Base-by-base conservation (phyloP, 2,888 invertebrate species). In the Drosophila meridiana region DNA sequence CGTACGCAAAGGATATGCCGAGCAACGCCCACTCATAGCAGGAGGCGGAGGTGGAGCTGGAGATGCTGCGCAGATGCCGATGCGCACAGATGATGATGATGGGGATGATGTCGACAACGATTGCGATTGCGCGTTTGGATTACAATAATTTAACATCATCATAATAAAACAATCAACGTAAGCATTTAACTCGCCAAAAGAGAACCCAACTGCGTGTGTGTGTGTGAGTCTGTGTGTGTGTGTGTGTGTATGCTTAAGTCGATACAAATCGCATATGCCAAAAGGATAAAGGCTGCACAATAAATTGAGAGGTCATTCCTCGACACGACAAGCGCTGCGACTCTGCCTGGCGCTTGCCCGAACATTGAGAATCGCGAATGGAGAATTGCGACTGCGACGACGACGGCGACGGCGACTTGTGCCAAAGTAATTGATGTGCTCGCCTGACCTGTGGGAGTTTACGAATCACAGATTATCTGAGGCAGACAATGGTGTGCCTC, bases 141-240 rank as follows among this genome's bases (percentile, higher is more conserved):
- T 91, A 92, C 87, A 92, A 92, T 92, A 92, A 92, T 92, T 92
- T 92, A 91, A 92, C 91, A 91, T 91, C 91, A 91, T 92, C 91
- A 91, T 91, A 91, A 92, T 91, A 92, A 91, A 92, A 91, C 91
- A 91, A 91, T 91, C 91, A 91, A 91, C 91, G 91, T 92, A 85
- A 83, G 83, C 88, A 83, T 82, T 82, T 82, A 87, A 66, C 67
- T 65, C 47, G 60, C 75, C 76, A 73, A 68, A 72, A 74, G 57
- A 69, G 71, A 65, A 42, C 50, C 45, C n/a, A 26, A 48, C 69
- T 38, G 20, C 6, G 40, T 40, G 5, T 13, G 4, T 69, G 26
- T 32, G 32, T 11, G 20, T 40, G 20, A 20, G 20, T 50, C 13
- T n/a, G 45, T 60, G 50, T 76, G 43, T 76, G 45, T 58, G 56